phyloP scores from a whole-genome alignment of 2,113 vertebrate species.

The Stigmatopora argus region DNA sequence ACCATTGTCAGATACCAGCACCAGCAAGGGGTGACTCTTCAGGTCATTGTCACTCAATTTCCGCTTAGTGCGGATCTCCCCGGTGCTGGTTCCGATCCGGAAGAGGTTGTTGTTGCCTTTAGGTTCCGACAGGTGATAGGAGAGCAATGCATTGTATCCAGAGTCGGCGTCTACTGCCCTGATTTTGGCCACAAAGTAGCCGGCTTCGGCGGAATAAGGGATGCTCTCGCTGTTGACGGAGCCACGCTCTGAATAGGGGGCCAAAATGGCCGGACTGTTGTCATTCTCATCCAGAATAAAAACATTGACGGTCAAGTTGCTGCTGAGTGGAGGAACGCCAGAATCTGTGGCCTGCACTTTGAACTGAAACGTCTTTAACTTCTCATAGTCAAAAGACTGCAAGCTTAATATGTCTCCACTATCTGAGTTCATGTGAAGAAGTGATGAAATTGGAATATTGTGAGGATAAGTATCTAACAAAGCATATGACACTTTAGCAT shows the following conservation, averaged over 20 bases:
- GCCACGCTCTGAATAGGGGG: slow-evolving; percentile 66
- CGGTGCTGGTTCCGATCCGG: slow-evolving; percentile 54
- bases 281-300: slow-evolving; percentile 70
- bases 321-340: slow-evolving; percentile 11
- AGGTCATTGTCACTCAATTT: slow-evolving; percentile 72
- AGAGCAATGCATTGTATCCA: slow-evolving; percentile 59
- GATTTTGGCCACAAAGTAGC: slow-evolving; percentile 65
- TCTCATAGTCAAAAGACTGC: slow-evolving; percentile 50
- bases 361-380: slow-evolving; percentile 20
- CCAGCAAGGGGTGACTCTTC: slow-evolving; percentile 72
- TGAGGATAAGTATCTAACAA: slow-evolving; percentile 57
- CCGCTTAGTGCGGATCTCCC: slow-evolving; percentile 59
- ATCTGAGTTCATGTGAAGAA: slow-evolving; percentile 65
- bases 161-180: slow-evolving; percentile 60
- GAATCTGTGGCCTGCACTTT: slow-evolving; percentile 12
- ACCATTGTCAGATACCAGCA: slow-evolving; percentile 74
- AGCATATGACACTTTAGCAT: slow-evolving; percentile 70
- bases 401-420: slow-evolving; percentile 30
- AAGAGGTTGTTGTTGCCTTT: slow-evolving; percentile 56
- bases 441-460: slow-evolving; percentile 56
- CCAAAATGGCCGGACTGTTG: slow-evolving; percentile 62
- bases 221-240: slow-evolving; percentile 66
- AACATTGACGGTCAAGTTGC: slow-evolving; percentile 4
- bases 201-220: slow-evolving; percentile 70
- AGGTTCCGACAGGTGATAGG: slow-evolving; percentile 52